A percentile compares a stretch with the other conserved stretches of the same genome.
Conservation (phyloP, 2,797 vertebrate species). For the Anguilla marmorata region DNA sequence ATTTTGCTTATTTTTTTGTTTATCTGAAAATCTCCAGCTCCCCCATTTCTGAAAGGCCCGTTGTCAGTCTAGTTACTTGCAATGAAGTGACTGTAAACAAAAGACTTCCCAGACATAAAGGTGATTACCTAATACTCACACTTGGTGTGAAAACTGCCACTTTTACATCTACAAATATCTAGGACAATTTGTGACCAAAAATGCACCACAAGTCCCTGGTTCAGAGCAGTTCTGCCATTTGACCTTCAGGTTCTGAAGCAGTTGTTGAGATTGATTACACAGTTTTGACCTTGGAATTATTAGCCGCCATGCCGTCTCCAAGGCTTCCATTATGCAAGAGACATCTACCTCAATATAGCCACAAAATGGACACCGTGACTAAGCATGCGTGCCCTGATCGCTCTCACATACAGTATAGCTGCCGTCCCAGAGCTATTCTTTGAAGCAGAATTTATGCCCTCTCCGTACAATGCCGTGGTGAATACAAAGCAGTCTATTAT, state of each 20-base stretch:
- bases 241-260: not conserved
- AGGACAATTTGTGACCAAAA: not conserved
- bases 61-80: not conserved
- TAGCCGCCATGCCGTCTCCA: not conserved
- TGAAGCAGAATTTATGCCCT: not conserved
- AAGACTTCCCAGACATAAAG: constrained; percentile 4
- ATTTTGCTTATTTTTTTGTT: not conserved
- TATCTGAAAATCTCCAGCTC: not conserved
- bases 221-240: not conserved
- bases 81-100: not conserved
- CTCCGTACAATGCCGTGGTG: not conserved
- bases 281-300: constrained; percentile 13
- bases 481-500: constrained; percentile 14
- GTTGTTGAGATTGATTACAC: not conserved
- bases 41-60: no score
- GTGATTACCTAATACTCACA: not conserved
- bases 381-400: not conserved
- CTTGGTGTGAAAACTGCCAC: not conserved
- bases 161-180: not conserved
- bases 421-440: constrained; percentile 1
- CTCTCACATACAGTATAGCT: constrained; percentile 3
- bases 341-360: not conserved
- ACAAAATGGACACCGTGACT: constrained; percentile 23
- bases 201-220: not conserved
- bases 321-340: constrained; percentile 6